phyloP scores from a whole-genome alignment of 2,113 vertebrate species.

The Empidonax alnorum region DNA sequence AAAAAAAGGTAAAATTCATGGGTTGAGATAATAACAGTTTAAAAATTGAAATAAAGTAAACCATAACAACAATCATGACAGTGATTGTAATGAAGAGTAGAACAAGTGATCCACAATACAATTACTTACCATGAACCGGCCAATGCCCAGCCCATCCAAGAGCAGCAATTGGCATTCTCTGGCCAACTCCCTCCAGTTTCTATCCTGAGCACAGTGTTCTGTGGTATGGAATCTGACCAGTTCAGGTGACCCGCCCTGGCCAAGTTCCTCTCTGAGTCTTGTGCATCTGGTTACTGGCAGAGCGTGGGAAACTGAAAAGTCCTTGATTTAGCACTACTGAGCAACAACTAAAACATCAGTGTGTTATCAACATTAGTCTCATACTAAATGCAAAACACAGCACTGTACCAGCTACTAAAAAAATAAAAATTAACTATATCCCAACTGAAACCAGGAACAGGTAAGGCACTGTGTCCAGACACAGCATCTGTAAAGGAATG shows the following conservation, averaged over 20 bases:
- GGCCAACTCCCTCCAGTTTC: background rate
- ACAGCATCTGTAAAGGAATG: background rate
- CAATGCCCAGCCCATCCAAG: fast-evolving
- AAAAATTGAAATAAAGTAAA: background rate
- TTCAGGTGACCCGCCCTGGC: too few relatives aligned
- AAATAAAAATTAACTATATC: background rate
- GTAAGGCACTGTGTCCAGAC: background rate
- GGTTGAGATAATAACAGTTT: background rate
- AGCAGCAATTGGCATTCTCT: background rate
- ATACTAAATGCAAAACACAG: background rate
- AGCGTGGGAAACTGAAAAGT: background rate
- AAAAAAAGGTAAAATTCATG: fast-evolving
- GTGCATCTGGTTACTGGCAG: background rate
- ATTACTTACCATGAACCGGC: fast-evolving
- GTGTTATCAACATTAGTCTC: background rate
- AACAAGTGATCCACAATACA: fast-evolving
- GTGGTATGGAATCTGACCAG: background rate
- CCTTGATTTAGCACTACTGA: background rate
- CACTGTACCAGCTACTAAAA: background rate
- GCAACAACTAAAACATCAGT: background rate
- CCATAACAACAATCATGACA: background rate
- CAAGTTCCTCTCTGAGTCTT: background rate
- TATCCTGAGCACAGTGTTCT: background rate
- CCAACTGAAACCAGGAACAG: background rate
- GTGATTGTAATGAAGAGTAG: background rate